A percentile compares a stretch with the other conserved stretches of the same genome.
phyloP scores from a whole-genome alignment of 2,113 vertebrate genomes.

The Tringa solitaria region DNA sequence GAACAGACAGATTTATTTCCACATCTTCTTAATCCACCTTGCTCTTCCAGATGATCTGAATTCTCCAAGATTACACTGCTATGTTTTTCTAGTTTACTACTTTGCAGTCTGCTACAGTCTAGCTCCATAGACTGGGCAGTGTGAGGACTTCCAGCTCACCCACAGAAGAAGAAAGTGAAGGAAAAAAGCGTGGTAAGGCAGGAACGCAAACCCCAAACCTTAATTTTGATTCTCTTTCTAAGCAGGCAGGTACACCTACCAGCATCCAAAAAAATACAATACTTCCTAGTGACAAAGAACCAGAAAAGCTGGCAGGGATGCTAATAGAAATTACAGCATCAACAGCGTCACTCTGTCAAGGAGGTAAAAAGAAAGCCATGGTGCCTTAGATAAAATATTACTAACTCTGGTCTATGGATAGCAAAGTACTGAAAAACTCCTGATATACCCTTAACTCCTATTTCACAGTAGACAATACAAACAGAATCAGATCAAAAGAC shows the following conservation, averaged over 20 bases:
- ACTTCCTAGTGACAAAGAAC: neutral
- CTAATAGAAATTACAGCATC: neutral
- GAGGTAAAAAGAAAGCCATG: neutral
- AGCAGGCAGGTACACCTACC: neutral
- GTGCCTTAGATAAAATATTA: neutral
- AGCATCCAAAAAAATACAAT: neutral
- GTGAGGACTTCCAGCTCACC: neutral
- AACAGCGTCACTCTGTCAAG: neutral
- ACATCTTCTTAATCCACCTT: neutral
- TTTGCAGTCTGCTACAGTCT: neutral
- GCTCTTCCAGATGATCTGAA: neutral
- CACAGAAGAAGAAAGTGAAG: neutral
- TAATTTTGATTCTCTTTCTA: neutral
- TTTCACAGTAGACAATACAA: neutral
- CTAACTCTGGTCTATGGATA: neutral
- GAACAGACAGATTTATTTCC: neutral
- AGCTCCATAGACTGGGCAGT: neutral
- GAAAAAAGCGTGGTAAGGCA: rapidly evolving
- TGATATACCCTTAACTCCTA: neutral
- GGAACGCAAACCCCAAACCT: neutral
- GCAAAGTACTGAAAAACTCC: neutral
- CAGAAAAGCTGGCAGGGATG: neutral
- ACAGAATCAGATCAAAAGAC: neutral
- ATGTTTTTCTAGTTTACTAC: neutral
- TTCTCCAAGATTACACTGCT: neutral